These are phyloP conservation scores for Halotydeus destructor DNA, from an alignment of 1,140 invertebrate genomes.

Conservation along the genomic window DNA sequence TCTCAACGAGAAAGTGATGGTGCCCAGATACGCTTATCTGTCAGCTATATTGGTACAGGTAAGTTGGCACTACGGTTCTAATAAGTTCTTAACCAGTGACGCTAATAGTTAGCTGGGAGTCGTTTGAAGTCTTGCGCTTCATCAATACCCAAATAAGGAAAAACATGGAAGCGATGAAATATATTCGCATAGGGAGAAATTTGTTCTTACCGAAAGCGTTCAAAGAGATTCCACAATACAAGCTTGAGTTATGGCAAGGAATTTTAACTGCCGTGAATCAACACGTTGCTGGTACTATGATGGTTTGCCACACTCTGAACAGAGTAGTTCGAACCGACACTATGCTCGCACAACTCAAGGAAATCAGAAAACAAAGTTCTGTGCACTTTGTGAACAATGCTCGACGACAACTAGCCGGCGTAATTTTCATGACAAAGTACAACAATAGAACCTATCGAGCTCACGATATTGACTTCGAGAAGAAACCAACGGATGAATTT, in stretches of 20 bases:
- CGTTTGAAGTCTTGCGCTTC: neutral
- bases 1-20: neutral
- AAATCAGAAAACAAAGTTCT: neutral
- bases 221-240: neutral
- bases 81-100: neutral
- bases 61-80: neutral
- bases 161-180: neutral
- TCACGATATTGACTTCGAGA: constrained; percentile 29
- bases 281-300: constrained; percentile 42
- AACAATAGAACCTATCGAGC: constrained; percentile 30
- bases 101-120: neutral
- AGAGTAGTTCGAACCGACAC: constrained; percentile 39
- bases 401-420: constrained; percentile 16
- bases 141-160: constrained; percentile 6
- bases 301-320: constrained; percentile 49
- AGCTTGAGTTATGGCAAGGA: constrained; percentile 19
- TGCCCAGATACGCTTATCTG: neutral
- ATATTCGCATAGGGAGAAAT: neutral
- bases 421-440: constrained; percentile 26
- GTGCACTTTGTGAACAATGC: constrained; percentile 1
- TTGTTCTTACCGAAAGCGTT: neutral
- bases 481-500: constrained; percentile 24
- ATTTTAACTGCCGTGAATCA: constrained; percentile 51
- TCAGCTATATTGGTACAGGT: too few relatives aligned
- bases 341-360: constrained; percentile 9